A percentile compares a stretch with the other conserved stretches of the same genome.
phyloP scores from a whole-genome alignment of 2,888 invertebrate species.

The Trypoxylon attenuatum region DNA sequence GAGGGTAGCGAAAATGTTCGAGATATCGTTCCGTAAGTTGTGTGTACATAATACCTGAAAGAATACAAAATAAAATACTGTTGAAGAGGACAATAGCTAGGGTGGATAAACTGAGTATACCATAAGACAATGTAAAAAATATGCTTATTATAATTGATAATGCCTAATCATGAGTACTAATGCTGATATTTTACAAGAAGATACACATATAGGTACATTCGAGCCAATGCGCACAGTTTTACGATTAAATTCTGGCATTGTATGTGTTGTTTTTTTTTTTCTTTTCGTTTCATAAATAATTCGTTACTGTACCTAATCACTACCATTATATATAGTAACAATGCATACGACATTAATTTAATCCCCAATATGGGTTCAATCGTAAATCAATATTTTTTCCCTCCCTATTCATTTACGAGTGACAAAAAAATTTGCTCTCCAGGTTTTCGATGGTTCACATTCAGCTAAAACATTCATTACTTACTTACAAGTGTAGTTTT shows the following conservation, averaged over 20 bases:
- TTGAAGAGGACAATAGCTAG: slow-evolving; percentile 17
- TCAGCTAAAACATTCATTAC: slow-evolving; percentile 44
- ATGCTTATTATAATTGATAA: slow-evolving; percentile 73
- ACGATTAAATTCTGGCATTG: slow-evolving; percentile 55
- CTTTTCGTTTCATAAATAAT: slow-evolving; percentile 57
- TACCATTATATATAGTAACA: slow-evolving; percentile 57
- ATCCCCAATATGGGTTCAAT: slow-evolving; percentile 61
- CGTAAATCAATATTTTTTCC: slow-evolving; percentile 50
- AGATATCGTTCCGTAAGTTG: too few species aligned
- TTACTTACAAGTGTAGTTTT: slow-evolving; percentile 36
- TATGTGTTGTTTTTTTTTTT: too few species aligned
- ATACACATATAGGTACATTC: slow-evolving; percentile 67
- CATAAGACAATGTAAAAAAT: slow-evolving; percentile 72
- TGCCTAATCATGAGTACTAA: slow-evolving; percentile 68
- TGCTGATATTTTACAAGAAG: slow-evolving; percentile 72
- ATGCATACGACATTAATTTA: slow-evolving; percentile 46
- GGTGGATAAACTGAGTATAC: slow-evolving; percentile 63
- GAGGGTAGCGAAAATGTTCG: too few species aligned
- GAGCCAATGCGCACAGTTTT: slow-evolving; percentile 59
- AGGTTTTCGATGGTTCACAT: slow-evolving; percentile 29
- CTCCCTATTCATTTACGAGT: slow-evolving; percentile 44
- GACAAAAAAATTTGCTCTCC: slow-evolving; percentile 41
- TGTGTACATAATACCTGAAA: neutral
- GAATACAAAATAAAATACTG: slow-evolving; percentile 24
- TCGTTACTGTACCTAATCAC: slow-evolving; percentile 49